Evolutionary conservation across 2,888 invertebrate species (phyloP), one percentile per base, ranked within the genome.

Genomic region (Oscheius sp.): DNA sequence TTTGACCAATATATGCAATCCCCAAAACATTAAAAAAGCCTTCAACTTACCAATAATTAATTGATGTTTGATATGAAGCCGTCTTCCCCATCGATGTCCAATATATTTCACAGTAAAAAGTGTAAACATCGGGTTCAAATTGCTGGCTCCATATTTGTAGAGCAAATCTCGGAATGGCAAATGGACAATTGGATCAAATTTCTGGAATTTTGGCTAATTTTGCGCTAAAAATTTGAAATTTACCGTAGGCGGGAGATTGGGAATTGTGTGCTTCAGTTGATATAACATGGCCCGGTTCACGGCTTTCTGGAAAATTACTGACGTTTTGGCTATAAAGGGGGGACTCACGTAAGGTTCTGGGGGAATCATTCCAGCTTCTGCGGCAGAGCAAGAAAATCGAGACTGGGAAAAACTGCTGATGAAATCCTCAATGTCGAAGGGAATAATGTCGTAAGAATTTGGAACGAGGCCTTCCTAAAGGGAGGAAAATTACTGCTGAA

Each of bases 151-250:
- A 25, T 23, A 49, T 13, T 64, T 21, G 64, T 49, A 49, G 49
- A 64, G 46, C 12, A 64, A 49, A 49, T 64, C 64, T n/a, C 64
- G 46, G 49, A 46, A 64, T 23, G 64, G 64, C 7, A 64, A n/a
- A 46, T 49, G 64, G 13, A 64, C 64, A 16, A 64, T 49, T 6
- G 46, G 64, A 16, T 64, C 64, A 49, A 46, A 64, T n/a, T 64
- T 46, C 64, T 64, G 18, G 21, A 61, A 61, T 41, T 35, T 41
- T n/a, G n/a, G n/a, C 41, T 16, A 61, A 12, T 6, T 16, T 12
- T 61, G 6, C 12, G 21, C 1, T 41, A 3, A 41, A n/a, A 35
- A 6, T 35, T 35, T 35, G 35, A 35, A 6, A 6, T 12, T 41
- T 41, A 41, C 21, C 16, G 43, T 7, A 18, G 18, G 18, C n/a